Conservation (phyloP, 92 coral and sea anemone species). For the Pocillopora meandrina region DNA sequence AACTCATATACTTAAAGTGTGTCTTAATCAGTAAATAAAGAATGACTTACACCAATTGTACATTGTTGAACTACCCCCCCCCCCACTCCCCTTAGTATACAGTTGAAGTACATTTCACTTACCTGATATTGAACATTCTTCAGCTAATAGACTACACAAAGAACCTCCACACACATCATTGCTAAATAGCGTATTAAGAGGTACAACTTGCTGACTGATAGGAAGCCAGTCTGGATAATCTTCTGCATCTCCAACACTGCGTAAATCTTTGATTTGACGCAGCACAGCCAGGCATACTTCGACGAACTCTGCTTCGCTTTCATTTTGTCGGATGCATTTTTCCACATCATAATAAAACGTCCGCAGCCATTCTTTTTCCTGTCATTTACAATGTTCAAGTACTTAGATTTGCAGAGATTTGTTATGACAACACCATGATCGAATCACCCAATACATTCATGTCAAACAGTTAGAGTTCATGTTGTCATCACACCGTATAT, state of each 20-base stretch:
- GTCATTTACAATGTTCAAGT: not conserved
- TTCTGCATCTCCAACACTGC: not conserved
- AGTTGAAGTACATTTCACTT: not conserved
- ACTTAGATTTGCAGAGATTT: not conserved
- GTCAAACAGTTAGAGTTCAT: too few species aligned
- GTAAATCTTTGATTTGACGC: constrained; percentile 4
- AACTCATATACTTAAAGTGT: too few species aligned
- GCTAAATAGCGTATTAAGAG: constrained; percentile 9
- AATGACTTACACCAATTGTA: too few species aligned
- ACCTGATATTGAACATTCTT: constrained; percentile 4
- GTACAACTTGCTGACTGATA: constrained; percentile 8
- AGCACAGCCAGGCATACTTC: constrained; percentile 28
- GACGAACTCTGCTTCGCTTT: constrained; percentile 33
- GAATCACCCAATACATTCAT: not conserved
- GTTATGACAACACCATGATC: too few species aligned
- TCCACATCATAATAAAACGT: constrained; percentile 44
- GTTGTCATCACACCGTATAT: too few species aligned
- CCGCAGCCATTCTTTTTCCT: constrained; percentile 63
- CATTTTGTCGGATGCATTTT: constrained; percentile 47
- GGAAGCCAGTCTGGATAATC: constrained; percentile 10
- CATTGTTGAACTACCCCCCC: too few species aligned
- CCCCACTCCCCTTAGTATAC: too few species aligned
- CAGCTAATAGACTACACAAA: not conserved
- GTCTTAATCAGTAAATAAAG: too few species aligned
- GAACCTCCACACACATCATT: constrained; percentile 25